These are phyloP conservation scores for Xenopus petersii DNA, from an alignment of 2,797 vertebrate species.

Conservation along the genomic window DNA sequence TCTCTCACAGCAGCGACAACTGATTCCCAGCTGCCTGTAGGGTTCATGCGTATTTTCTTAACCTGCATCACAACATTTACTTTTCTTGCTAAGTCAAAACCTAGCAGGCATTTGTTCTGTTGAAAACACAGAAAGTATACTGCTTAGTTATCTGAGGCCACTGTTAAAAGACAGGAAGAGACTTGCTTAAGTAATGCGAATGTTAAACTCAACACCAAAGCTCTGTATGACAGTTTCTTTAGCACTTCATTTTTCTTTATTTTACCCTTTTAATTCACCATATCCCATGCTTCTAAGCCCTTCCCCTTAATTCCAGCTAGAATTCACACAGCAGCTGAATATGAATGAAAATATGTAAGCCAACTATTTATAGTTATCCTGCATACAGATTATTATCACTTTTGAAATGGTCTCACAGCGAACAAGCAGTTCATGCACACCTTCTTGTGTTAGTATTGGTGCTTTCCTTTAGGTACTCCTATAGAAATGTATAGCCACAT, in stretches of 20 bases:
- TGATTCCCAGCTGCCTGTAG: slow-evolving; percentile 15
- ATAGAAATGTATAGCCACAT: too few species aligned
- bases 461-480: too few species aligned
- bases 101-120: slow-evolving; percentile 12
- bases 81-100: slow-evolving; percentile 24
- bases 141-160: slow-evolving; percentile 1
- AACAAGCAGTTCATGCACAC: too few species aligned
- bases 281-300: not conserved
- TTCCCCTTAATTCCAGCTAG: not conserved
- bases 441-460: too few species aligned
- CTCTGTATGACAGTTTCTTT: slow-evolving; percentile 4
- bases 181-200: not conserved
- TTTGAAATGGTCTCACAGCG: too few species aligned
- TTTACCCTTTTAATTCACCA: not conserved
- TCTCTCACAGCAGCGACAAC: not conserved
- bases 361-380: not conserved
- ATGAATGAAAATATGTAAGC: not conserved
- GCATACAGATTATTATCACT: not conserved
- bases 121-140: slow-evolving; percentile 10
- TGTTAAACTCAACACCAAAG: slow-evolving; percentile 12
- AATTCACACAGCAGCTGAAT: slow-evolving; percentile 2
- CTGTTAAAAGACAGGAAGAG: slow-evolving; percentile 20
- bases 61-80: slow-evolving; percentile 41
- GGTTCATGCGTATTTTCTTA: slow-evolving; percentile 35
- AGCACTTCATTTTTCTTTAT: slow-evolving; percentile 23